Evolutionary conservation across 1,140 invertebrate genomes (phyloP).

Genomic region (Bombus waltoni): DNA sequence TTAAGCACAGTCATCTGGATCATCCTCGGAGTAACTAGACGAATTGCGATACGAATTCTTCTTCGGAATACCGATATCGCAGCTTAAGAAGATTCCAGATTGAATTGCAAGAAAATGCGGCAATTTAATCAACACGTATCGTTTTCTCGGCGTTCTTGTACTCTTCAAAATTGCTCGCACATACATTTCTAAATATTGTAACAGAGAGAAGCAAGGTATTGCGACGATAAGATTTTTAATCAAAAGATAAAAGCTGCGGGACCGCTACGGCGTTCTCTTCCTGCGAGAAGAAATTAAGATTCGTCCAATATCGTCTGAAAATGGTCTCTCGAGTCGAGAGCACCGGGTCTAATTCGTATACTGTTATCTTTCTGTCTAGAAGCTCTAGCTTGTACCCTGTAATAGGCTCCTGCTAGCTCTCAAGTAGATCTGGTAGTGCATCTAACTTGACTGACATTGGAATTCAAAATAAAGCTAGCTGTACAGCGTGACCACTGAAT

Average conservation of each 20-base stretch:
- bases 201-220: background rate
- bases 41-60: background rate
- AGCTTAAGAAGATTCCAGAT: background rate
- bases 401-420: background rate
- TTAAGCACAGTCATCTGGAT: background rate
- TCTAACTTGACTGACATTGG: background rate
- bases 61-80: too few relatives aligned
- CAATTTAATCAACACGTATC: too few relatives aligned
- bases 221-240: background rate
- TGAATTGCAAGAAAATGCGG: background rate
- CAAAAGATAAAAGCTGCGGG: background rate
- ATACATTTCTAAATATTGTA: background rate
- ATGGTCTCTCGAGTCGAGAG: background rate
- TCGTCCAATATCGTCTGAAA: background rate
- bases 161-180: fast-evolving
- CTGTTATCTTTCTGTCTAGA: background rate
- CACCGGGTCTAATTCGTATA: background rate
- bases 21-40: background rate
- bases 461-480: background rate
- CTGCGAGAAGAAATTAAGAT: background rate
- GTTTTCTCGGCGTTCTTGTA: background rate
- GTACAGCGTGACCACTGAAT: too few relatives aligned
- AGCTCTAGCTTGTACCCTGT: background rate
- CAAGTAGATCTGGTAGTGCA: constrained; percentile 10
- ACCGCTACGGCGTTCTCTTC: background rate